Evolutionary conservation across 2,797 vertebrate genomes (phyloP), one percentile per base, ranked within the genome.

Genomic region (Morus bassanus): DNA sequence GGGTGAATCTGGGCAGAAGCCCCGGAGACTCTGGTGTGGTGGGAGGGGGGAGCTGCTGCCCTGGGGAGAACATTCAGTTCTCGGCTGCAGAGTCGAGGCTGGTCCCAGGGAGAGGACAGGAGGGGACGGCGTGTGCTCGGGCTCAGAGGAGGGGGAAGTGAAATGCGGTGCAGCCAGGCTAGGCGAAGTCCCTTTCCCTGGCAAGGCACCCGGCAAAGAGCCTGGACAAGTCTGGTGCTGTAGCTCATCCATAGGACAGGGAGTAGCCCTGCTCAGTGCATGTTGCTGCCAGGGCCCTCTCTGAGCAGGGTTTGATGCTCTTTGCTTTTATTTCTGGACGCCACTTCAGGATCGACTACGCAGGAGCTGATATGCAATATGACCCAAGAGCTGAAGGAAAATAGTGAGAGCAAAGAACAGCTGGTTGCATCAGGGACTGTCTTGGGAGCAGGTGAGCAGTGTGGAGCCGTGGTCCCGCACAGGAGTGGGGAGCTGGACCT

Each of bases 11-110:
- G 64, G 67, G 70, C 19, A 67, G 72, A 50, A 81, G 45, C 14
- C 30, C 31, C 1, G 3, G 31, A 21, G 41, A 67, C 12, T 45
- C 35, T 3, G 4, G 51, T 37, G 18, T 27, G 0, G 0, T 28
- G 64, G 64, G 17, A 25, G 7, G 11, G 6, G 4, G 16, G 10
- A 25, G 23, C 14, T 67, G 56, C 24, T 70, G 22, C 30, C 0
- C 0, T 15, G 35, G 46, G 56, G 48, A 39, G 16, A 56, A 10
- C 1, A 0, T 18, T 28, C 16, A 31, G 9, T 9, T 30, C 31
- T 46, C 2, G 1, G 11, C 45, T 57, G 30, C 57, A 19, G 46
- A 48, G 59, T 45, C 21, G 14, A 22, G 80, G 46, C 33, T 56
- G 72, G 31, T 89, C 17, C 18, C 2, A 4, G 6, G 45, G 23